Percentiles rank a stretch among this genome's conserved stretches.
phyloP scores from a whole-genome alignment of 2,797 vertebrate genomes.

The Channa striata region DNA sequence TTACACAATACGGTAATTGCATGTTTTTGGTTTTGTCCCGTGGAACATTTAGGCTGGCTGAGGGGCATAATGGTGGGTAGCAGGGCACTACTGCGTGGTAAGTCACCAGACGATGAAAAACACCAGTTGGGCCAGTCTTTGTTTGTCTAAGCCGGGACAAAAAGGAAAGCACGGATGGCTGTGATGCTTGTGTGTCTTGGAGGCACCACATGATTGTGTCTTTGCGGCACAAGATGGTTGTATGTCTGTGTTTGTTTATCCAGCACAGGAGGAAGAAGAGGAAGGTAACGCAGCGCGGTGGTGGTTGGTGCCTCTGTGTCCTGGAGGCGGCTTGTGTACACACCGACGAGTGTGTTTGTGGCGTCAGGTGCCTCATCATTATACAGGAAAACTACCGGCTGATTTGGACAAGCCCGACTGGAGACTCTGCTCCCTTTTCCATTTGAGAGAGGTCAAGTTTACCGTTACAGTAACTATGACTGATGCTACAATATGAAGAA shows the following conservation, averaged over 20 bases:
- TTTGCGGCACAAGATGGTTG: slow-evolving; percentile 49
- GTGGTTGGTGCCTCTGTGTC: slow-evolving; percentile 61
- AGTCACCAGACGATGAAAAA: slow-evolving; percentile 64
- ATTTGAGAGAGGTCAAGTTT: background rate
- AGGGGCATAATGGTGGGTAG: slow-evolving; percentile 57
- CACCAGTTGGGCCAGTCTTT: slow-evolving; percentile 56
- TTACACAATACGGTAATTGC: slow-evolving; percentile 53
- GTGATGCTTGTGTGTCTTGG: slow-evolving; percentile 50
- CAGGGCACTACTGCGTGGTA: slow-evolving; percentile 40
- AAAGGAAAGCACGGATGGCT: slow-evolving; percentile 56
- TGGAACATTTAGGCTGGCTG: slow-evolving; percentile 57
- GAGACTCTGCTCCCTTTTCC: background rate
- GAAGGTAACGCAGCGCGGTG: slow-evolving; percentile 47
- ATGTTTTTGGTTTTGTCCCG: slow-evolving; percentile 57
- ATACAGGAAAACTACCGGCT: slow-evolving; percentile 23
- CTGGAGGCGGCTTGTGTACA: slow-evolving; percentile 49
- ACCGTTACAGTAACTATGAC: too few species aligned
- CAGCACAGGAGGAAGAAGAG: slow-evolving; percentile 48
- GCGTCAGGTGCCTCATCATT: background rate
- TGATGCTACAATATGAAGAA: too few species aligned
- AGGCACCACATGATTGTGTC: slow-evolving; percentile 68
- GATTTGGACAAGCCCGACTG: background rate
- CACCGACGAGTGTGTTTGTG: slow-evolving; percentile 39
- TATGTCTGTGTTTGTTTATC: slow-evolving; percentile 71
- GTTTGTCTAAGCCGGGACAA: slow-evolving; percentile 55